Evolutionary conservation across 1,140 invertebrate species (phyloP).

Genomic region (Ditylenchus dipsaci): DNA sequence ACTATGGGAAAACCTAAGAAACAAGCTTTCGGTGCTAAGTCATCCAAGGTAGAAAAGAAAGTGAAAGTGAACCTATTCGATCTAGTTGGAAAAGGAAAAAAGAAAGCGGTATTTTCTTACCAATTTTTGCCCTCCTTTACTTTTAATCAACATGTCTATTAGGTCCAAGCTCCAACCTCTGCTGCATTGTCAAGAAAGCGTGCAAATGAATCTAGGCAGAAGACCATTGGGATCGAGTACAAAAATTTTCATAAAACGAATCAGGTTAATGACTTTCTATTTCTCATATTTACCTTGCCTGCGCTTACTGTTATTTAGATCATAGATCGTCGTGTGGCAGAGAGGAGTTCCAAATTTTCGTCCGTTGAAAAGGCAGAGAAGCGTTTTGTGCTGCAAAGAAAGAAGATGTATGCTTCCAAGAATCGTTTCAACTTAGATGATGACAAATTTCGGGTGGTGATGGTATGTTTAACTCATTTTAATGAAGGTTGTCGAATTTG

Average conservation of each 20-base stretch:
- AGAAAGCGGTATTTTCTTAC: neutral
- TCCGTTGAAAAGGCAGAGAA: neutral
- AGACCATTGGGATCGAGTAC: conserved; percentile 4
- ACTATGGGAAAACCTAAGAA: neutral
- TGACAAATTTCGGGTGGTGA: neutral
- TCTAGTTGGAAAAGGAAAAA: conserved; percentile 3
- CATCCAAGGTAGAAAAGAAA: neutral
- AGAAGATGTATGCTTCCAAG: neutral
- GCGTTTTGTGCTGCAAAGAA: neutral
- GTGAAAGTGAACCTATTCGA: neutral
- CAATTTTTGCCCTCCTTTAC: neutral
- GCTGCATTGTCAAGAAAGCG: neutral
- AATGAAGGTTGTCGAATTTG: too few relatives aligned
- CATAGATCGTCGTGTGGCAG: neutral
- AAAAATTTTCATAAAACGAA: conserved; percentile 3
- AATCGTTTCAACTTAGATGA: conserved; percentile 6
- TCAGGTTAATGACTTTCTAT: neutral
- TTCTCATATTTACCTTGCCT: too few relatives aligned
- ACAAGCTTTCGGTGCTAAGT: neutral
- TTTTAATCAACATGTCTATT: too few relatives aligned
- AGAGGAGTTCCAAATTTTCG: neutral
- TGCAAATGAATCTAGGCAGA: neutral
- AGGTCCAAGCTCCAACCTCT: neutral
- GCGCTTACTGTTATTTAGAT: too few relatives aligned
- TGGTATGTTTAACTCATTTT: too few relatives aligned